phyloP scores from a whole-genome alignment of 2,113 vertebrate genomes.

The Malaclemys terrapin region DNA sequence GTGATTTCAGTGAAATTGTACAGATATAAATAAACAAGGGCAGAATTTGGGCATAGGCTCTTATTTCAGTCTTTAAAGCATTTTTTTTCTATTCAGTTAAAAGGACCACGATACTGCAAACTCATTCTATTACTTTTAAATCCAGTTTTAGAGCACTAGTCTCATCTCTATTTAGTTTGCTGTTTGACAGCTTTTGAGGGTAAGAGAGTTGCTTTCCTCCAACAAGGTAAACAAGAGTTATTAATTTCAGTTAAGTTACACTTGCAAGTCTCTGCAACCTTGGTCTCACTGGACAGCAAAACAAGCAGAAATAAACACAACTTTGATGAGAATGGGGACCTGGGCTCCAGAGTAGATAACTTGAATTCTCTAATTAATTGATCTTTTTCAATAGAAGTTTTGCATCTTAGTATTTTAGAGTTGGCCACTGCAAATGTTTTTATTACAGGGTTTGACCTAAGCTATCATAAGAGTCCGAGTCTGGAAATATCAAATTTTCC shows the following conservation, averaged over 20 bases:
- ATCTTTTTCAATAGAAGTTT: background rate
- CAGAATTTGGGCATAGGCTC: background rate
- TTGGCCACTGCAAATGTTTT: background rate
- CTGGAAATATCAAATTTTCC: slow-evolving; percentile 47
- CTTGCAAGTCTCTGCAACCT: background rate
- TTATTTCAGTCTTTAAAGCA: background rate
- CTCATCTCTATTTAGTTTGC: background rate
- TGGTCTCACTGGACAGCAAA: background rate
- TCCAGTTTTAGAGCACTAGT: background rate
- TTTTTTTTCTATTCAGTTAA: background rate
- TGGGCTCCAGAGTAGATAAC: background rate
- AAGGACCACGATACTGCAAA: rapidly evolving
- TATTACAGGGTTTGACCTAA: slow-evolving; percentile 54
- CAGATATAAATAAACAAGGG: background rate
- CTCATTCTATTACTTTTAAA: background rate
- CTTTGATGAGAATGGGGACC: background rate
- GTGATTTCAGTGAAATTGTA: background rate
- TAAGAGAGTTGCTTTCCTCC: background rate
- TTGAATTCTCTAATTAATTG: too few species aligned
- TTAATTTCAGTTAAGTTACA: background rate
- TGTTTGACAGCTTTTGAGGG: background rate
- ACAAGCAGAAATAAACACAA: slow-evolving; percentile 31
- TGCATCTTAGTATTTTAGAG: slow-evolving; percentile 36
- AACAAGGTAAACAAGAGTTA: background rate
- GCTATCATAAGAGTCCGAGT: slow-evolving; percentile 21